These are phyloP conservation scores for Anticlea derivata DNA, from an alignment of 2,888 invertebrate species.

Conservation along the genomic window DNA sequence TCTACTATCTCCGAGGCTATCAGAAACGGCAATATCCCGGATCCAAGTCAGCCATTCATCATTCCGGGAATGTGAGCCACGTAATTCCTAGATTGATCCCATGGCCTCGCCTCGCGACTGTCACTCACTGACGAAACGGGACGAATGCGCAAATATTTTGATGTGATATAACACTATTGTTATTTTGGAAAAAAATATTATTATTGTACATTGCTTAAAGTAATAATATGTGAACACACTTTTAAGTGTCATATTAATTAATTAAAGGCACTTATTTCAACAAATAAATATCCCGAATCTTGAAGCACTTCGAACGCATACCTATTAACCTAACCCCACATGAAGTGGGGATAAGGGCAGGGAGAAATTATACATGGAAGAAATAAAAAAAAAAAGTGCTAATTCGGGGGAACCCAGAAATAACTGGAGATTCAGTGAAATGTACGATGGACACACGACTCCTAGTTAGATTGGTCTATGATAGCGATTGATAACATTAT, in stretches of 20 bases:
- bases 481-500: not conserved
- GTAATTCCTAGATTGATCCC: constrained; percentile 68
- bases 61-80: constrained; percentile 57
- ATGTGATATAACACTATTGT: not conserved
- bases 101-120: constrained; percentile 40
- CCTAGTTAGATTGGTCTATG: not conserved
- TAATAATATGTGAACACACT: too few species aligned
- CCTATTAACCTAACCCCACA: too few species aligned
- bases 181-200: too few species aligned
- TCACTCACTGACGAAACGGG: constrained; percentile 45
- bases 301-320: too few species aligned
- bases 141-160: constrained; percentile 37
- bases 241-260: too few species aligned
- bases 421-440: not conserved
- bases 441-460: not conserved
- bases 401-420: too few species aligned
- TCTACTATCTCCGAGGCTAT: constrained; percentile 48
- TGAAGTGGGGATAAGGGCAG: too few species aligned
- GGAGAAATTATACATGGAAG: too few species aligned
- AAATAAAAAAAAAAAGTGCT: too few species aligned
- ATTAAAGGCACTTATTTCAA: too few species aligned
- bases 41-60: constrained; percentile 61
- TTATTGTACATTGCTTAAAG: too few species aligned
- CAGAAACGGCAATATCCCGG: constrained; percentile 45
- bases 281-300: too few species aligned